A percentile compares a stretch with the other conserved stretches of the same genome.
Conservation (phyloP, 2,888 invertebrate genomes). For the Gymnoscelis rufifasciata region DNA sequence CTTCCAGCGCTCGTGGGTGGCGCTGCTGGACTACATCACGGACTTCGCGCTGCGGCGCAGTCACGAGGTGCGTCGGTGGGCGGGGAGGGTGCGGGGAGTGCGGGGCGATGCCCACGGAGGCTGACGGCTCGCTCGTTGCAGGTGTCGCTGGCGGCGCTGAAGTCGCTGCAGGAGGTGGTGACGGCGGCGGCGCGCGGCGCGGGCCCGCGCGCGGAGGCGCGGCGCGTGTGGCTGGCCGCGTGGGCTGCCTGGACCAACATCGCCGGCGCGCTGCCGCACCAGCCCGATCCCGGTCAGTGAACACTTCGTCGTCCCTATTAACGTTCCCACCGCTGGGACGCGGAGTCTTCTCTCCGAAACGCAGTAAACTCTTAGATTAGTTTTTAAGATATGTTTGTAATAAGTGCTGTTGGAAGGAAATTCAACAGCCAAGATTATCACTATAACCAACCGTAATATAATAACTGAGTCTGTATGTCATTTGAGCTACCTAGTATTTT, state of each 20-base stretch:
- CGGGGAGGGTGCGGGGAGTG: background rate
- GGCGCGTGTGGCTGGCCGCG: slow-evolving; percentile 87
- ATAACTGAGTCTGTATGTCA: no score
- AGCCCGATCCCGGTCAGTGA: slow-evolving; percentile 24
- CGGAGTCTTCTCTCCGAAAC: no score
- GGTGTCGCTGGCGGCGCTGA: slow-evolving; percentile 95
- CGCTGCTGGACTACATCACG: slow-evolving; percentile 95
- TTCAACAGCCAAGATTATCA: no score
- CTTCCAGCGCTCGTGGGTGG: slow-evolving; percentile 95
- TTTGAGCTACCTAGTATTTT: no score
- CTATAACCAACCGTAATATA: no score
- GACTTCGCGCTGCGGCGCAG: slow-evolving; percentile 94
- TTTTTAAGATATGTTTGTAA: no score
- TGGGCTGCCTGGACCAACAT: slow-evolving; percentile 94
- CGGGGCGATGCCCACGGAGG: background rate
- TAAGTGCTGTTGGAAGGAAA: no score
- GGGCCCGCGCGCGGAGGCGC: slow-evolving; percentile 71
- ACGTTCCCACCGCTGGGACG: no score
- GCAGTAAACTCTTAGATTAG: no score
- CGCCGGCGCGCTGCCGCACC: slow-evolving; percentile 75
- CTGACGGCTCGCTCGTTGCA: slow-evolving; percentile 33
- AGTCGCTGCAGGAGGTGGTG: slow-evolving; percentile 97
- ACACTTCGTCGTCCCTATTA: background rate
- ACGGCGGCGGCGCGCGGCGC: slow-evolving; percentile 82
- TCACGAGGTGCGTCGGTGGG: slow-evolving; percentile 83